Evolutionary conservation across 2,797 vertebrate species (phyloP).

Genomic region (Melanotaenia nigrans): DNA sequence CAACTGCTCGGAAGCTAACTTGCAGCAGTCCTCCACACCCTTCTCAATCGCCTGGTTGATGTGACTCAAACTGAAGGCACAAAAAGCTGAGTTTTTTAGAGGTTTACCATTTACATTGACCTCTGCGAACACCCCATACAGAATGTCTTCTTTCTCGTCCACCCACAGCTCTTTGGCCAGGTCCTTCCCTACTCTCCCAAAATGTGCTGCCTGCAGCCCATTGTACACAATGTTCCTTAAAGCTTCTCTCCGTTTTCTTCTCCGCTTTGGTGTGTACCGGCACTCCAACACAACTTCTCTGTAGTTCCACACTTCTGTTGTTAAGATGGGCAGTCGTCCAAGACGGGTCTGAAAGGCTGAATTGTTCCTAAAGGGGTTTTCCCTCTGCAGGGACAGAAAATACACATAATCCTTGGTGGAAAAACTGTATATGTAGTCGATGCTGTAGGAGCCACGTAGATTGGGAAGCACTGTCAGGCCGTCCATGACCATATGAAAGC

Average conservation of each 20-base stretch:
- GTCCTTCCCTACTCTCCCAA: constrained; percentile 76
- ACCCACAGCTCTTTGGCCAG: constrained; percentile 84
- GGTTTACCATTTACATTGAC: constrained; percentile 65
- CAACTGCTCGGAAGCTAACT: constrained; percentile 61
- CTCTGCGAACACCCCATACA: constrained; percentile 89
- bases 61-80: constrained; percentile 85
- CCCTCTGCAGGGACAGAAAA: constrained; percentile 89
- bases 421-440: constrained; percentile 92
- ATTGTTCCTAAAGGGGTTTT: constrained; percentile 43
- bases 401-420: constrained; percentile 81
- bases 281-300: constrained; percentile 91
- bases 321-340: constrained; percentile 79
- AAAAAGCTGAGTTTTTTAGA: constrained; percentile 84
- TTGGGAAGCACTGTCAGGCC: constrained; percentile 86
- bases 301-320: constrained; percentile 83
- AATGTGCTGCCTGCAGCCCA: constrained; percentile 88
- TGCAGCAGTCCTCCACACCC: constrained; percentile 87
- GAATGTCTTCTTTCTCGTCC: constrained; percentile 74
- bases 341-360: constrained; percentile 86
- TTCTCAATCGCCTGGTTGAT: constrained; percentile 83
- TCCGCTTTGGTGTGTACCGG: constrained; percentile 83
- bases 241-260: constrained; percentile 46
- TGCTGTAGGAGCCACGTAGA: constrained; percentile 83
- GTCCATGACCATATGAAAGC: constrained; percentile 79
- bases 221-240: constrained; percentile 83